Conservation (phyloP, 2,888 invertebrate genomes). For the Eristalis arbustorum region DNA sequence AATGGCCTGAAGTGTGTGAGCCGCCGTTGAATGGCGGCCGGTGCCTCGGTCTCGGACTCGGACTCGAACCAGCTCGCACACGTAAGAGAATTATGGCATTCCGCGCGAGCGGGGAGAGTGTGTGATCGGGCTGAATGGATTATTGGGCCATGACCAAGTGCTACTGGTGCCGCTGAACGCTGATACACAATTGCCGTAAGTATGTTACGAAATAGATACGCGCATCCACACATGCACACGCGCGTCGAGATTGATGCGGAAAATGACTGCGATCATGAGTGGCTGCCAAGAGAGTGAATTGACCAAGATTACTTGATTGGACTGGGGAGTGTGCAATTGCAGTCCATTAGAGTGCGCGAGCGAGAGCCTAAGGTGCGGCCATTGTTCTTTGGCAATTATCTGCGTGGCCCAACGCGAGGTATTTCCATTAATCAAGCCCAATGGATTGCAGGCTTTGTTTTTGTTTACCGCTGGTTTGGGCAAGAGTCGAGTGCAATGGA, state of each 20-base stretch:
- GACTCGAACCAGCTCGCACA: neutral
- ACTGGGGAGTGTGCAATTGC: neutral
- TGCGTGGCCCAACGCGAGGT: neutral
- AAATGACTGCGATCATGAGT: neutral
- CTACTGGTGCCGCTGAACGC: neutral
- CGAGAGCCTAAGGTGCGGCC: neutral
- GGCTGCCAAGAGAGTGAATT: neutral
- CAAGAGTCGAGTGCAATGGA: neutral
- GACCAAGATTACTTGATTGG: neutral
- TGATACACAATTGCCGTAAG: neutral
- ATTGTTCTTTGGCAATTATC: neutral
- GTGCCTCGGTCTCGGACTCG: neutral
- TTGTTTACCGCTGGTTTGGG: neutral
- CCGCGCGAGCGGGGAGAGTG: slow-evolving; percentile 13
- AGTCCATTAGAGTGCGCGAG: neutral
- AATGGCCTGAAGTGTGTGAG: neutral
- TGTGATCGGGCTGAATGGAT: slow-evolving; percentile 47
- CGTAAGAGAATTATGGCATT: slow-evolving; percentile 54
- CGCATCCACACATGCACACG: neutral
- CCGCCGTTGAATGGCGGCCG: neutral
- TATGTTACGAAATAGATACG: neutral
- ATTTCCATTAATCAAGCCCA: neutral
- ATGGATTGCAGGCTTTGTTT: neutral
- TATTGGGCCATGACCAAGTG: slow-evolving; percentile 54
- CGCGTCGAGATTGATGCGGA: neutral